Evolutionary conservation across 2,797 vertebrate species (phyloP), one percentile per base, ranked within the genome.

Genomic region (Prunella strophiata): DNA sequence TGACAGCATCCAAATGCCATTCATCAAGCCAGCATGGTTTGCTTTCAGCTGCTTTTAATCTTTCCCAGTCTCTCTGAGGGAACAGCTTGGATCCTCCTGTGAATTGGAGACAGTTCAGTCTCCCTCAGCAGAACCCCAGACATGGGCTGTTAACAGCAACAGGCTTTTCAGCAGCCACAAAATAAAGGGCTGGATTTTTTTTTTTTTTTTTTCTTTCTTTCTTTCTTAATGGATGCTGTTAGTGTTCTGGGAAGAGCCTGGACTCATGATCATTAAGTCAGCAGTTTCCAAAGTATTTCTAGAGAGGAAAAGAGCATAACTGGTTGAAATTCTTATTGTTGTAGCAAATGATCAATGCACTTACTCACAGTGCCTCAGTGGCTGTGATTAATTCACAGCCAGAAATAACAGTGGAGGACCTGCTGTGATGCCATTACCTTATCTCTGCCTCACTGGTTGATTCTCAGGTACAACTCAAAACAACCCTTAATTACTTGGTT

Each of bases 401-500:
- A 93, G 93, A 94, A 95, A 95, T 85, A 94, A 94, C 36, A 91
- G 88, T 14, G 0, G 88, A 85, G 77, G 63, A 62, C 95, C 77
- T 79, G 79, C 94, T 95, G 83, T 0, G 11, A 72, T 85, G 89
- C 85, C 93, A 27, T 95, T 93, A 83, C 80, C 83, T 97, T 96
- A 90, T 96, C 89, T 91, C 83, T 95, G 91, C 65, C 88, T 96
- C 77, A 9, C 83, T 90, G 83, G 85, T 38, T 91, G 91, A 85
- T 93, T 91, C 90, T 79, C 88, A 85, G 96, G 93, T 94, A 94
- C 42, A 47, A 82, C 59, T 1, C 4, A 83, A 96, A 89, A 77
- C 88, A 96, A 36, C 61, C 74, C 68, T 91, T 90, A 95, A 97
- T 96, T 96, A 91, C 89, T 93, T 91, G 83, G 89, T 94, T 91